Conservation (phyloP, 2,113 vertebrate genomes). For the Saiga tatarica region DNA sequence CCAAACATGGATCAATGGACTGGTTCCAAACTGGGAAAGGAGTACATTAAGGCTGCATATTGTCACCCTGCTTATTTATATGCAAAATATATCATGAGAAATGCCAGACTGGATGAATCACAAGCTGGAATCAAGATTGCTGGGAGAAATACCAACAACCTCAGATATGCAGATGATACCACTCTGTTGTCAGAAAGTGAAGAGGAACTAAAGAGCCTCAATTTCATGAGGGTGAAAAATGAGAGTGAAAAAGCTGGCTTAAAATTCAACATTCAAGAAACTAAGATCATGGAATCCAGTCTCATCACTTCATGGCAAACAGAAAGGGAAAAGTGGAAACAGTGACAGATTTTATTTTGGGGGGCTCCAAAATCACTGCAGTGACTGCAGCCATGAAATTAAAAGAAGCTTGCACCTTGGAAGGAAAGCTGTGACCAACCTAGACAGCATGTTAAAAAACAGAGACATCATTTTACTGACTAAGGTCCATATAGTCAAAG, state of each 20-base stretch:
- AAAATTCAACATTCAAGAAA: neutral
- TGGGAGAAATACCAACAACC: neutral
- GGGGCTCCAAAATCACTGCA: neutral
- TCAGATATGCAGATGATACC: neutral
- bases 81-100: neutral
- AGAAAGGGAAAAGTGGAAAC: neutral
- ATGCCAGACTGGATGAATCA: neutral
- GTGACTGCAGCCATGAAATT: neutral
- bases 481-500: neutral
- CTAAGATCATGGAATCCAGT: neutral
- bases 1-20: neutral
- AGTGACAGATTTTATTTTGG: neutral
- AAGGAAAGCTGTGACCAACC: neutral
- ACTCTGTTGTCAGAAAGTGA: neutral
- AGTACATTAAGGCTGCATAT: neutral
- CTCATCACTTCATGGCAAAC: neutral
- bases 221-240: neutral
- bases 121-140: neutral
- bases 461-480: neutral
- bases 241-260: neutral
- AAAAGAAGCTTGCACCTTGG: neutral
- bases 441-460: neutral
- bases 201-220: neutral
- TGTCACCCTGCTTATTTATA: neutral
- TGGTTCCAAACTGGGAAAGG: neutral